Percentiles rank a stretch among this genome's conserved stretches.
Conservation (phyloP, 2,113 vertebrate species). For the Oncorhynchus clarkii region DNA sequence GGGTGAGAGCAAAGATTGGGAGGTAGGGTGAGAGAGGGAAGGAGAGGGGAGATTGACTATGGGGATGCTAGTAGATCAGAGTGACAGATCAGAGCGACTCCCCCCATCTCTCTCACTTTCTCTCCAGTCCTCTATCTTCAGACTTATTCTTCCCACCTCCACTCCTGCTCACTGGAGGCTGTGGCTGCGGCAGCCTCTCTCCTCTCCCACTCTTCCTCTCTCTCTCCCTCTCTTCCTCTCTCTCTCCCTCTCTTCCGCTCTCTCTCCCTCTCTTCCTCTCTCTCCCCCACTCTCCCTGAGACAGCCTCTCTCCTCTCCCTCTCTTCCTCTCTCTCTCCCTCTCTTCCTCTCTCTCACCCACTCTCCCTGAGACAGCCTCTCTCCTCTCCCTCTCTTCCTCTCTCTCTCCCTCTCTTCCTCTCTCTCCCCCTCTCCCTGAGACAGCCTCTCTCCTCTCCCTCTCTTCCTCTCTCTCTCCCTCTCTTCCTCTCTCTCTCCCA, state of each 20-base stretch:
- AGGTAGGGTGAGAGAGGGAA: background rate
- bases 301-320: constrained; percentile 2
- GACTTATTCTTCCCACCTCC: constrained; percentile 14
- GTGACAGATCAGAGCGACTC: constrained; percentile 5
- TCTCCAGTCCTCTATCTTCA: background rate
- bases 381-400: too few species aligned
- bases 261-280: too few species aligned
- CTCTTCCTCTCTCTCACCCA: fast-evolving
- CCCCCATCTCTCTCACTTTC: background rate
- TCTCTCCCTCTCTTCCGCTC: too few species aligned
- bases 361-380: too few species aligned
- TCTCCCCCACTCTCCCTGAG: too few species aligned
- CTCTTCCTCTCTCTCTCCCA: too few species aligned
- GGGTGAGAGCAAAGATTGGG: too few species aligned
- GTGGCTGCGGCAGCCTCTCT: constrained; percentile 24
- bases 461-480: too few species aligned
- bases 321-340: too few species aligned
- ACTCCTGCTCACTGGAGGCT: constrained; percentile 36
- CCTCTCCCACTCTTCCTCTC: constrained; percentile 12
- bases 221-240: too few species aligned
- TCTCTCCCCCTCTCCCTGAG: too few species aligned
- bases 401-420: too few species aligned
- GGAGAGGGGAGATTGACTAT: background rate
- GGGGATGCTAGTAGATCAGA: background rate
- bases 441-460: constrained; percentile 1